A percentile compares a stretch with the other conserved stretches of the same genome.
Evolutionary conservation across 2,113 vertebrate genomes (phyloP).

Genomic region (Callipepla squamata): DNA sequence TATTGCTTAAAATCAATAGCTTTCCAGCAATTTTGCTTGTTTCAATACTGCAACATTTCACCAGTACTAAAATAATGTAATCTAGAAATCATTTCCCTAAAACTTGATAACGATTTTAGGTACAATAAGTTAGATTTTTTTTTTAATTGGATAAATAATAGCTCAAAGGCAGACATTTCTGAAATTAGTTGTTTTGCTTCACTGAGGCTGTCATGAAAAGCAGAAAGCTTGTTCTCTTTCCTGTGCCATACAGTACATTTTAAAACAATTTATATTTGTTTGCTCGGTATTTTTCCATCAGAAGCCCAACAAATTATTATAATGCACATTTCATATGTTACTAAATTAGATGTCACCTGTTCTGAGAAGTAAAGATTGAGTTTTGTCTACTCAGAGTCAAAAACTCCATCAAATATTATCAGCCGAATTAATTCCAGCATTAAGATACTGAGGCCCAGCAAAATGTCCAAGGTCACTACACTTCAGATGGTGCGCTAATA

Average conservation of each 20-base stretch:
- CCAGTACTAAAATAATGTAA: slow-evolving; percentile 22
- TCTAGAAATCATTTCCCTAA: neutral
- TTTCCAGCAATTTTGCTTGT: neutral
- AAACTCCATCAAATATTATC: slow-evolving; percentile 8
- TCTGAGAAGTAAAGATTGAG: slow-evolving; percentile 13
- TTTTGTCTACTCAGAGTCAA: neutral
- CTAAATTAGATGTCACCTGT: slow-evolving; percentile 7
- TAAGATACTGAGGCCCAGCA: neutral
- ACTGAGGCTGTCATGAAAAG: slow-evolving; percentile 12
- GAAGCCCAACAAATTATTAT: neutral
- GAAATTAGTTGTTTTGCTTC: slow-evolving; percentile 65
- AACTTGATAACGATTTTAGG: neutral
- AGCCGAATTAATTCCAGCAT: neutral
- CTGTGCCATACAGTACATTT: neutral
- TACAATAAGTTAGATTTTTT: neutral
- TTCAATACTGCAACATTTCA: neutral
- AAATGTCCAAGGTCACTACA: slow-evolving; percentile 43
- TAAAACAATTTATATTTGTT: slow-evolving; percentile 40
- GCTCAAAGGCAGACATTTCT: slow-evolving; percentile 64
- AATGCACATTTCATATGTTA: neutral
- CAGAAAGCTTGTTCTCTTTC: slow-evolving; percentile 45
- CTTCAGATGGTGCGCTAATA: slow-evolving; percentile 52
- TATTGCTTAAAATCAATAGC: neutral
- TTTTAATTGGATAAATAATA: slow-evolving; percentile 57
- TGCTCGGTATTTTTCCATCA: slow-evolving; percentile 3